Base-by-base conservation (phyloP, 2,888 invertebrate species). In the Latheticus oryzae region DNA sequence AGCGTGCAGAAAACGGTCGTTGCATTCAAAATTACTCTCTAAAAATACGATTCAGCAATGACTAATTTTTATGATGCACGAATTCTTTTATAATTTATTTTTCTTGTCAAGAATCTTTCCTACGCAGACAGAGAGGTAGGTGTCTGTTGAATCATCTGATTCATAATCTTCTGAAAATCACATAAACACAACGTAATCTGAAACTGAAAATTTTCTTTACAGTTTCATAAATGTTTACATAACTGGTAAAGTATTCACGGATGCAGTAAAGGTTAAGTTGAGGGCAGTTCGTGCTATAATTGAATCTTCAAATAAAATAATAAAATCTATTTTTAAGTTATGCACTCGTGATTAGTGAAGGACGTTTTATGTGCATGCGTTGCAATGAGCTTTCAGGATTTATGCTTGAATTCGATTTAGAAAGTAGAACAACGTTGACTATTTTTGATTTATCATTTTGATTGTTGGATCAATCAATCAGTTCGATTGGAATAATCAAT, bases 261-360 rank as follows among this genome's bases (percentile, higher is more conserved):
- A 38, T 51, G 51, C 48, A 48, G 37, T 38, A 51, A 42, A 51
- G 51, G 51, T 51, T 51, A 51, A 51, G 51, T 51, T 21, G 38
- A 51, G 51, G 51, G 51, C 51, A 38, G 16, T 33, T 11, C 5
- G 17, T 13, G 28, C 51, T 51, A 51, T 51, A 30, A 26, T 38
- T 51, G 23, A 40, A 38, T 11, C 32, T 12, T 40, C 38, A 30
- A 28, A 51, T 51, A 26, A 51, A 32, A 32, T 47, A 51, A 51
- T 51, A 38, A 40, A 51, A 40, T 16, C 38, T 51, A 51, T 51
- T 51, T 51, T 40, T 30, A 17, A 5, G 28, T 7, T 5, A 11
- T 51, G 51, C 51, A 51, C 38, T 38, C 38, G 38, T 38, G 23
- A 38, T 28, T 51, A 38, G 30, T 35, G 33, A 47, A 47, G 47